These are phyloP conservation scores for Serripes groenlandicus DNA, from an alignment of 2,888 invertebrate genomes.

Conservation along the genomic window DNA sequence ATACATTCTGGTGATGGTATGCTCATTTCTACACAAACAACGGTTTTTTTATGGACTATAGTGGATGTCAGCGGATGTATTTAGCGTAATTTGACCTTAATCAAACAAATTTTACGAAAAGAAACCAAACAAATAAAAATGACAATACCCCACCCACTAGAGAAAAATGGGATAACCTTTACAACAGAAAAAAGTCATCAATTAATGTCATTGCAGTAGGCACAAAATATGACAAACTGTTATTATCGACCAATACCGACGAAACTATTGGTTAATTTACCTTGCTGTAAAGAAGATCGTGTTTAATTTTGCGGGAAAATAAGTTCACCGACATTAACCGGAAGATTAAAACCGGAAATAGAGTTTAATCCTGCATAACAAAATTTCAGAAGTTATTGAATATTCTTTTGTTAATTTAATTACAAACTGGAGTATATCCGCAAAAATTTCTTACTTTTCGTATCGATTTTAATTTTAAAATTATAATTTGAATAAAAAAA, in stretches of 20 bases:
- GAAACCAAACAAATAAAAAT: neutral
- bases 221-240: too few relatives aligned
- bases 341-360: slow-evolving; percentile 39
- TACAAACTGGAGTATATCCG: too few relatives aligned
- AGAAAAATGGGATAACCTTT: neutral
- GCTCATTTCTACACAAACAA: too few relatives aligned
- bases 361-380: slow-evolving; percentile 12
- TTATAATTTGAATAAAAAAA: neutral
- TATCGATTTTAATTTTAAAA: neutral
- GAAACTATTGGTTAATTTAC: too few relatives aligned
- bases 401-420: neutral
- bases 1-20: too few relatives aligned
- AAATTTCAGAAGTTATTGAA: neutral
- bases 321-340: slow-evolving; percentile 1
- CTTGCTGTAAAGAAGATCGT: neutral
- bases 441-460: too few relatives aligned
- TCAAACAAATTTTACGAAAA: neutral
- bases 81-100: neutral
- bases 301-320: slow-evolving; percentile 55
- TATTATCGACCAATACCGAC: too few relatives aligned
- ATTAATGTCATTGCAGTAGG: too few relatives aligned
- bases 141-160: slow-evolving; percentile 7
- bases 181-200: too few relatives aligned
- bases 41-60: too few relatives aligned
- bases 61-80: too few relatives aligned